These are phyloP conservation scores for Hydrozoanthus tunicans DNA, from an alignment of 64 coral and sea anemone genomes.

Conservation along the genomic window DNA sequence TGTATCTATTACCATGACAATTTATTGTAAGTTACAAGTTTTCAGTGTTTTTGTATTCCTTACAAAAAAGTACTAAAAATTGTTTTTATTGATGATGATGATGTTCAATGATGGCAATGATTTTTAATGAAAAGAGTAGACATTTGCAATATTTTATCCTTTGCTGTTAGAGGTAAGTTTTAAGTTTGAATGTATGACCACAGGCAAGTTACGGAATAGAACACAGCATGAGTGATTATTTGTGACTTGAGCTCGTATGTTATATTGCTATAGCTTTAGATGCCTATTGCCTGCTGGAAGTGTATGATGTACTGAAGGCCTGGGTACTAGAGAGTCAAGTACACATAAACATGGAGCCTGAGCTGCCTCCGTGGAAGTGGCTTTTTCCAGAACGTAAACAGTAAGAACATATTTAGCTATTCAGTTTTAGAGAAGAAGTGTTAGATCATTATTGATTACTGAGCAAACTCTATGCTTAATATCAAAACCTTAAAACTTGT, in stretches of 20 bases:
- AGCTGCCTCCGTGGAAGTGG: constrained; percentile 54
- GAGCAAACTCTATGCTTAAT: background rate
- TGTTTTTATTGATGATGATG: no score
- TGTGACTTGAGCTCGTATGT: background rate
- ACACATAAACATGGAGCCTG: constrained; percentile 80
- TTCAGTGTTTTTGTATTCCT: background rate
- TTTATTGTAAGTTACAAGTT: background rate
- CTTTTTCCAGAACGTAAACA: constrained; percentile 40
- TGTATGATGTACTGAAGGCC: constrained; percentile 73
- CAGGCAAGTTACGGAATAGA: background rate
- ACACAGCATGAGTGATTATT: background rate
- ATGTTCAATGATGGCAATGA: no score
- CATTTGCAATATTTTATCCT: no score
- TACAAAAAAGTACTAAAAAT: no score
- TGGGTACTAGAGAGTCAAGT: constrained; percentile 75
- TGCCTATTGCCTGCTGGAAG: constrained; percentile 91
- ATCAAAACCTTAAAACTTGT: background rate
- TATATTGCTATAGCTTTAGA: constrained; percentile 73
- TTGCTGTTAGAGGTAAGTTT: no score
- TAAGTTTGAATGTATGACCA: no score
- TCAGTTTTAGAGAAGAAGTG: no score
- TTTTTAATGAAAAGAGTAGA: no score
- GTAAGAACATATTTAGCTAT: background rate
- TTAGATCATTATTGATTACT: background rate
- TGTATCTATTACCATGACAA: no score